Evolutionary conservation across 2,113 vertebrate species (phyloP).

Genomic region (Myiopsitta monachus): DNA sequence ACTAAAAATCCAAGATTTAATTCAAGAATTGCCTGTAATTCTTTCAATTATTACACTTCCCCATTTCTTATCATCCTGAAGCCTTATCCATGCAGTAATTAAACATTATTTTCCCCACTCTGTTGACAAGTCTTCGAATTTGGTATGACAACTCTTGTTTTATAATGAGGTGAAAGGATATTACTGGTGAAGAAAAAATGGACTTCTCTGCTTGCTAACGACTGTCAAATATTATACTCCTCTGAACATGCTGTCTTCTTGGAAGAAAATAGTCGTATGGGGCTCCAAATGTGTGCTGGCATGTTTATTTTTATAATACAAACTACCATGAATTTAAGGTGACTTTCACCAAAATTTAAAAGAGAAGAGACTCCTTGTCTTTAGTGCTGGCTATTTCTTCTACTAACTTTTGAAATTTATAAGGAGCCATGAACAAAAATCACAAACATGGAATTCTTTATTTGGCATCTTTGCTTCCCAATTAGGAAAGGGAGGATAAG

Average conservation of each 20-base stretch:
- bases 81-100: slow-evolving; percentile 64
- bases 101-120: slow-evolving; percentile 62
- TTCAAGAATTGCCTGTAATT: slow-evolving; percentile 33
- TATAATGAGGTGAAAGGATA: slow-evolving; percentile 72
- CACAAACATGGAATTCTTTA: background rate
- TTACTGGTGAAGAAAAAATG: slow-evolving; percentile 45
- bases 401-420: background rate
- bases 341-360: slow-evolving; percentile 17
- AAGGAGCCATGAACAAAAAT: background rate
- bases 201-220: slow-evolving; percentile 60
- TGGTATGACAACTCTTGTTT: slow-evolving; percentile 70
- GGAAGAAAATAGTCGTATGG: slow-evolving; percentile 47
- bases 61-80: slow-evolving; percentile 53
- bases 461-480: background rate
- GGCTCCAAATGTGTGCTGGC: slow-evolving; percentile 26
- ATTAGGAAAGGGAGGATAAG: slow-evolving; percentile 27
- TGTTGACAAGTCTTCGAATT: slow-evolving; percentile 70
- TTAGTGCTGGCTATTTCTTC: background rate
- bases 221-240: slow-evolving; percentile 62
- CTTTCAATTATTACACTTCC: slow-evolving; percentile 27
- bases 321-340: slow-evolving; percentile 43
- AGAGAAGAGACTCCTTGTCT: background rate
- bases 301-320: slow-evolving; percentile 53
- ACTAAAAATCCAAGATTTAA: slow-evolving; percentile 40
- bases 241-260: slow-evolving; percentile 42